Evolutionary conservation across 2,888 invertebrate genomes (phyloP).

Genomic region (Dryomyza anilis): DNA sequence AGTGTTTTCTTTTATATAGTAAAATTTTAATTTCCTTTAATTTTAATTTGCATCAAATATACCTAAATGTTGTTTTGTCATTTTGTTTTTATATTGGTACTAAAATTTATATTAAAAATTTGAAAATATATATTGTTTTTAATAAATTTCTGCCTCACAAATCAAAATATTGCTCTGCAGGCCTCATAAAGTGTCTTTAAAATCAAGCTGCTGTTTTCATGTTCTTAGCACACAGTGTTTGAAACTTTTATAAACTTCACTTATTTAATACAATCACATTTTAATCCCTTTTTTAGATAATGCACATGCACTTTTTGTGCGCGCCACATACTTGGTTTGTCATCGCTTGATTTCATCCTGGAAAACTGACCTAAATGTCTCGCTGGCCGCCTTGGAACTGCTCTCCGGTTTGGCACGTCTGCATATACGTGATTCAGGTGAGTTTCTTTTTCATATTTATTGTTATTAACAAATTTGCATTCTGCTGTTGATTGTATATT

Average conservation of each 20-base stretch:
- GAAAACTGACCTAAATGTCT: conserved; percentile 94
- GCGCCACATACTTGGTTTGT: conserved; percentile 92
- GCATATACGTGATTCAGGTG: conserved; percentile 88
- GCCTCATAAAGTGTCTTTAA: no score
- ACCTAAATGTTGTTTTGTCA: no score
- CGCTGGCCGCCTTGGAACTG: conserved; percentile 90
- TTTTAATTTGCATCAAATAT: no score
- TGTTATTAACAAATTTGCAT: conserved; percentile 23
- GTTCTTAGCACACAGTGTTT: background rate
- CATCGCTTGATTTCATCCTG: conserved; percentile 94
- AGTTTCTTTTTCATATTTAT: conserved; percentile 36
- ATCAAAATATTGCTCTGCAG: no score
- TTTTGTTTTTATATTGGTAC: no score
- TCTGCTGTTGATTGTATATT: conserved; percentile 15
- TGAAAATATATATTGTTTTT: no score
- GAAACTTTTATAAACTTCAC: background rate
- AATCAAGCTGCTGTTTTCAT: no score
- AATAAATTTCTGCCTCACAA: no score
- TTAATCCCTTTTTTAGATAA: conserved; percentile 67
- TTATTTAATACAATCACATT: background rate
- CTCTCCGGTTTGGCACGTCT: conserved; percentile 88
- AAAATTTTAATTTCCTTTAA: no score
- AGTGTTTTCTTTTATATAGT: no score
- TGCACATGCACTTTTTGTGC: conserved; percentile 85
- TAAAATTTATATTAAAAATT: no score